A percentile compares a stretch with the other conserved stretches of the same genome.
Evolutionary conservation across 2,113 vertebrate genomes (phyloP).

Genomic region (Opisthocomus hoazin): DNA sequence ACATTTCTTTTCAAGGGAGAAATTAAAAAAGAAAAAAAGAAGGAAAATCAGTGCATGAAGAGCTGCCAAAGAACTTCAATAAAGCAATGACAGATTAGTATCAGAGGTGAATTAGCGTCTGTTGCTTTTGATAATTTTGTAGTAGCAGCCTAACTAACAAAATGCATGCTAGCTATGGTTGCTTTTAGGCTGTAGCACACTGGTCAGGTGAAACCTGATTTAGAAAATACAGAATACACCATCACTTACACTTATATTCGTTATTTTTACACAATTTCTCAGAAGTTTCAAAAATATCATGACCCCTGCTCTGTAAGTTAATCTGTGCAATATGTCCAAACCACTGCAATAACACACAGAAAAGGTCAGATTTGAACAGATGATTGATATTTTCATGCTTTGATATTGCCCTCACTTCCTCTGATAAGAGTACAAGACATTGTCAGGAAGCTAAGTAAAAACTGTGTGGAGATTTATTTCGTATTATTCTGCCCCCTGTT

Average conservation of each 20-base stretch:
- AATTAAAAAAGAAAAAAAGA: neutral
- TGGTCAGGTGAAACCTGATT: neutral
- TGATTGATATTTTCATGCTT: neutral
- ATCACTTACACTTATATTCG: neutral
- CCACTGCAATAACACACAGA: neutral
- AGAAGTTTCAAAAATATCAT: neutral
- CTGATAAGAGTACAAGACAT: neutral
- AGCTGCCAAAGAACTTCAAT: neutral
- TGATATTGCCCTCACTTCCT: neutral
- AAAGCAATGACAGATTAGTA: neutral
- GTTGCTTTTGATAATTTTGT: neutral
- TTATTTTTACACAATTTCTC: neutral
- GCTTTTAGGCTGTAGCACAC: neutral
- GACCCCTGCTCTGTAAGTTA: neutral
- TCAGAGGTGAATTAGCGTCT: neutral
- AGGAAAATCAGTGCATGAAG: neutral
- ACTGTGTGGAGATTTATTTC: neutral
- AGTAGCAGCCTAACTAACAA: neutral
- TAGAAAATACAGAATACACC: neutral
- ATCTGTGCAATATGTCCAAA: neutral
- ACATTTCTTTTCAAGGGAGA: neutral
- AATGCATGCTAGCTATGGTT: neutral
- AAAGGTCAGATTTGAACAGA: neutral
- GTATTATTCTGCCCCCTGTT: neutral
- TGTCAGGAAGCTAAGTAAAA: neutral